phyloP scores from a whole-genome alignment of 2,888 invertebrate genomes.

The Drosophila anceps region DNA sequence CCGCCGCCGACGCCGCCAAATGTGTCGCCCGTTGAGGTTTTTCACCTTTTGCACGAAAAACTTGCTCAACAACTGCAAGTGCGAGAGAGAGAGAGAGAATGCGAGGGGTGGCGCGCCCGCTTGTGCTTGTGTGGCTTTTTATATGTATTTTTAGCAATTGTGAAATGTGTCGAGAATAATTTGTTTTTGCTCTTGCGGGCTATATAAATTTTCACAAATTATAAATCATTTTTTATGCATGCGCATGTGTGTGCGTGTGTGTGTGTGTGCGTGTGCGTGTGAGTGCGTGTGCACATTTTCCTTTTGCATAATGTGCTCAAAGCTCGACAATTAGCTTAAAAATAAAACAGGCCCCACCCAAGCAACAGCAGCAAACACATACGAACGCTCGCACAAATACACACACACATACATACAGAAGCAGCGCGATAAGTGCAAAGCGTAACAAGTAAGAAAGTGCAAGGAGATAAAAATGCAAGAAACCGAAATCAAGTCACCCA shows the following conservation, averaged over 20 bases:
- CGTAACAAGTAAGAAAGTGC: slow-evolving; percentile 68
- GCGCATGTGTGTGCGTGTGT: not conserved
- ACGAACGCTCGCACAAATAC: not conserved
- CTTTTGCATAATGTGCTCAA: slow-evolving; percentile 57
- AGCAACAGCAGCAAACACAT: slow-evolving; percentile 17
- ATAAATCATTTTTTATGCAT: slow-evolving; percentile 60
- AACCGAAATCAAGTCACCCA: slow-evolving; percentile 56
- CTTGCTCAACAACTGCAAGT: slow-evolving; percentile 39
- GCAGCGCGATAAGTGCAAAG: slow-evolving; percentile 41
- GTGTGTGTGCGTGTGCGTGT: not conserved
- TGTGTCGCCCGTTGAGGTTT: slow-evolving; percentile 66
- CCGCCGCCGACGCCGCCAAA: slow-evolving; percentile 69
- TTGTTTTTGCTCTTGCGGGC: slow-evolving; percentile 13
- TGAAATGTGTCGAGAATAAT: slow-evolving; percentile 66
- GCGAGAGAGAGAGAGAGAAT: slow-evolving; percentile 1
- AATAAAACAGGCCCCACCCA: slow-evolving; percentile 64
- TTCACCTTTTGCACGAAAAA: slow-evolving; percentile 67
- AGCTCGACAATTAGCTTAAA: slow-evolving; percentile 66
- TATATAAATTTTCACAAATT: slow-evolving; percentile 64
- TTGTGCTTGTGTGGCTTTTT: slow-evolving; percentile 72
- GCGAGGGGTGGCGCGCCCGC: slow-evolving; percentile 16
- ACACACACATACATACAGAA: not conserved
- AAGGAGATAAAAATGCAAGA: slow-evolving; percentile 56
- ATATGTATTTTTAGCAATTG: slow-evolving; percentile 67
- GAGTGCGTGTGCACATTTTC: slow-evolving; percentile 6